A percentile compares a stretch with the other conserved stretches of the same genome.
These are phyloP conservation scores for Mandrillus leucophaeus DNA, from an alignment of 2,113 vertebrate genomes.

Conservation along the genomic window DNA sequence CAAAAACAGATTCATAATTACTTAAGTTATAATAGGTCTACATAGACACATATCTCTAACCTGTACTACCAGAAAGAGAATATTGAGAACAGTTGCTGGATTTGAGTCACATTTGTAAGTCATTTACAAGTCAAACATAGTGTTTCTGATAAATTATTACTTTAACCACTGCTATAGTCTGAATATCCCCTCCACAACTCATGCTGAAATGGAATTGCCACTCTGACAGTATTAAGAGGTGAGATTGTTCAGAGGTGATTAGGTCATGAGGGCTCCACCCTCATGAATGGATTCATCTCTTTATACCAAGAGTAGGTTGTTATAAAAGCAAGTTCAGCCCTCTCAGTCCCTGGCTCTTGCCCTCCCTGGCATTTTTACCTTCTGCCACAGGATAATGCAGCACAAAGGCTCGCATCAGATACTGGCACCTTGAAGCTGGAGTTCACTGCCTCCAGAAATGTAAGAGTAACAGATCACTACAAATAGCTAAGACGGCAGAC, in stretches of 20 bases:
- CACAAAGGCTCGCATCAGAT: background rate
- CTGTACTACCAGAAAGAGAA: constrained; percentile 35
- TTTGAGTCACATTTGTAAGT: constrained; percentile 25
- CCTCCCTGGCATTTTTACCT: background rate
- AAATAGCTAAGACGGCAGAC: background rate
- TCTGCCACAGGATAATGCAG: background rate
- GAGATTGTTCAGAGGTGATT: background rate
- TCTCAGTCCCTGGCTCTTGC: background rate
- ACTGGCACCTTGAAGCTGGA: background rate
- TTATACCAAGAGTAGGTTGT: background rate
- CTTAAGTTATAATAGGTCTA: constrained; percentile 29
- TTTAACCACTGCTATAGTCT: background rate
- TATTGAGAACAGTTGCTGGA: background rate
- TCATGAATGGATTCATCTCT: background rate
- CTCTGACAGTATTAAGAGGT: background rate
- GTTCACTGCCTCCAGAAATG: background rate
- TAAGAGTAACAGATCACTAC: background rate
- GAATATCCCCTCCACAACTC: background rate
- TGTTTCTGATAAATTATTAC: background rate
- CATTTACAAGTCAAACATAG: constrained; percentile 19
- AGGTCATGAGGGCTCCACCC: background rate
- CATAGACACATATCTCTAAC: background rate
- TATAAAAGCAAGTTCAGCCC: background rate
- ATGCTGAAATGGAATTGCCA: background rate
- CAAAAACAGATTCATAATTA: constrained; percentile 26